Evolutionary conservation across 2,797 vertebrate genomes (phyloP).

Genomic region (Sebastes taczanowskii): DNA sequence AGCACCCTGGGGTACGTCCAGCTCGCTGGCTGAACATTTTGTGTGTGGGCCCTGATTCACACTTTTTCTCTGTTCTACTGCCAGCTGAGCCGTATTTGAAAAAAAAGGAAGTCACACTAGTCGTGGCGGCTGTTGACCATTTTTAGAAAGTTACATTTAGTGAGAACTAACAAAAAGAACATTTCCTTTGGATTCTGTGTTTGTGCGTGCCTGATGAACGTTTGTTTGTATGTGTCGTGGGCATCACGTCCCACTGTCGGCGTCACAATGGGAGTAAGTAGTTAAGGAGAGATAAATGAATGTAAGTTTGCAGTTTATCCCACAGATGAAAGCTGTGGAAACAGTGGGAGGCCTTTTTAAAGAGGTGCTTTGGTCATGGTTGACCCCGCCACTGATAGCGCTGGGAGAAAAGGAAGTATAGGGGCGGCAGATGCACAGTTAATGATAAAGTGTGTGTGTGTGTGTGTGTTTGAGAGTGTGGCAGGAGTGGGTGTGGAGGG

Average conservation of each 20-base stretch:
- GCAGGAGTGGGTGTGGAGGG: slow-evolving; percentile 1
- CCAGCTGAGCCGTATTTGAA: not conserved
- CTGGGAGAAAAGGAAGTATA: slow-evolving; percentile 27
- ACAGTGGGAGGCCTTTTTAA: slow-evolving; percentile 22
- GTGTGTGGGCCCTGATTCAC: slow-evolving; percentile 15
- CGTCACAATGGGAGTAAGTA: not conserved
- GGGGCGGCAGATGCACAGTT: slow-evolving; percentile 8
- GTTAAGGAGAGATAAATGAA: not conserved
- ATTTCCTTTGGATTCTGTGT: not conserved
- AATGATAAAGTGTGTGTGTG: slow-evolving; percentile 34
- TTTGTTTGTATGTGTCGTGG: not conserved
- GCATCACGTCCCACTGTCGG: not conserved
- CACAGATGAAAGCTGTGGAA: slow-evolving; percentile 26
- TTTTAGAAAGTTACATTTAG: not conserved
- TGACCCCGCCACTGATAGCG: slow-evolving; percentile 17
- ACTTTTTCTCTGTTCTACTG: not conserved
- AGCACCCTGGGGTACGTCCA: slow-evolving; percentile 85
- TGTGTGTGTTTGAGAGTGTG: slow-evolving; percentile 11
- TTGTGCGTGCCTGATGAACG: not conserved
- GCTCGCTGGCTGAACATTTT: slow-evolving; percentile 18
- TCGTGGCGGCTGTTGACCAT: not conserved
- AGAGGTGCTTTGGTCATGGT: slow-evolving; percentile 4
- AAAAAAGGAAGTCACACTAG: not conserved
- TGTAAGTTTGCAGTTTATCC: slow-evolving; percentile 15
- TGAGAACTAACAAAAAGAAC: not conserved